Conservation (phyloP, 2,113 vertebrate species). For the Pagrus major region DNA sequence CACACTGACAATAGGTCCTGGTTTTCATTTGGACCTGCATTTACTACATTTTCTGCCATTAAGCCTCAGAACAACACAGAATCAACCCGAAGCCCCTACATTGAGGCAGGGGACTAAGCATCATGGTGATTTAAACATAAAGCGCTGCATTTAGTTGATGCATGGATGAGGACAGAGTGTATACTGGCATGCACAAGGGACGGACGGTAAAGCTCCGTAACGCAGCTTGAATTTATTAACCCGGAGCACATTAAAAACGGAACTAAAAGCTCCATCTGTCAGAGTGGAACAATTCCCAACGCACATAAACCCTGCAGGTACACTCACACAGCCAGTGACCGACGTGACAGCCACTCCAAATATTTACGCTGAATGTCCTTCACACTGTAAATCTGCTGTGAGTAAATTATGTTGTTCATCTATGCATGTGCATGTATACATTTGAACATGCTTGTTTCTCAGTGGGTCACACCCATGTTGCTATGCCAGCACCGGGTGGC, state of each 20-base stretch:
- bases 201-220: slow-evolving; percentile 13
- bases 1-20: slow-evolving; percentile 72
- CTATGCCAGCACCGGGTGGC: slow-evolving; percentile 51
- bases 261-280: slow-evolving; percentile 57
- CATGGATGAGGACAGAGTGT: slow-evolving; percentile 33
- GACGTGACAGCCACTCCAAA: slow-evolving; percentile 55
- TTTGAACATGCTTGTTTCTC: background rate
- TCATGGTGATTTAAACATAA: slow-evolving; percentile 53
- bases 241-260: slow-evolving; percentile 39
- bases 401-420: slow-evolving; percentile 19
- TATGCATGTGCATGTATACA: background rate
- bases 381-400: slow-evolving; percentile 24
- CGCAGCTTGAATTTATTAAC: slow-evolving; percentile 75
- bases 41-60: slow-evolving; percentile 74
- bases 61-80: slow-evolving; percentile 70
- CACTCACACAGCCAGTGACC: slow-evolving; percentile 52
- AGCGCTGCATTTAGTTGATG: slow-evolving; percentile 24
- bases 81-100: slow-evolving; percentile 56
- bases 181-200: slow-evolving; percentile 30
- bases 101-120: slow-evolving; percentile 37
- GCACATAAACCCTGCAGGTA: slow-evolving; percentile 56
- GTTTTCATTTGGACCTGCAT: slow-evolving; percentile 75
- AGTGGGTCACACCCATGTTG: slow-evolving; percentile 52
- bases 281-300: slow-evolving; percentile 39
- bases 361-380: slow-evolving; percentile 63